Evolutionary conservation across 2,888 invertebrate species (phyloP).

Genomic region (Orthosia gothica): DNA sequence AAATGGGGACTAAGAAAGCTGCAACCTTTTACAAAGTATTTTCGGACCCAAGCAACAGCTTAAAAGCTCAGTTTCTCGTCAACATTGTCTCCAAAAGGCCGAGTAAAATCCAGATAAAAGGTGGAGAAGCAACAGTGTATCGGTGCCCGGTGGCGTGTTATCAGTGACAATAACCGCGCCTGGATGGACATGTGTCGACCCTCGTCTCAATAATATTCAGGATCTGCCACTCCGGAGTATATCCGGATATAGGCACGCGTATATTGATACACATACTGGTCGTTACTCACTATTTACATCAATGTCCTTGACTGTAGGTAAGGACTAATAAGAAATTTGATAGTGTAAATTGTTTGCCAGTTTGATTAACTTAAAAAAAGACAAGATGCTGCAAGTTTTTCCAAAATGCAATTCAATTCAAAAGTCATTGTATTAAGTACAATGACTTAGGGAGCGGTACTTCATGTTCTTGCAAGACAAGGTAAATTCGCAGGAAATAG

Average conservation of each 20-base stretch:
- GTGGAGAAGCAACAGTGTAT: conserved; percentile 24
- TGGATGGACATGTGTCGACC: conserved; percentile 82
- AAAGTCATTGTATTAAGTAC: too few species aligned
- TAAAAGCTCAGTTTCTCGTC: conserved; percentile 2
- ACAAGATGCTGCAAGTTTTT: background rate
- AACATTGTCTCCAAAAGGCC: background rate
- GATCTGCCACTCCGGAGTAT: conserved; percentile 50
- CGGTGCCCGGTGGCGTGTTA: background rate
- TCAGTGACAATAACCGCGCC: conserved; percentile 74
- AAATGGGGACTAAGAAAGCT: background rate
- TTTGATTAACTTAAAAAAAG: background rate
- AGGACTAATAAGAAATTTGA: conserved; percentile 1
- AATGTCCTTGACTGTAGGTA: background rate
- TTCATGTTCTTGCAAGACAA: background rate
- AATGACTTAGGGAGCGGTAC: background rate
- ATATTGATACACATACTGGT: conserved; percentile 30
- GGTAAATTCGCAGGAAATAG: background rate
- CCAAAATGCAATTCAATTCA: background rate
- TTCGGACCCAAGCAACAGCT: background rate
- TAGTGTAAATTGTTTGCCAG: background rate
- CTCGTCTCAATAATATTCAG: conserved; percentile 75
- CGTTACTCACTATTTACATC: background rate
- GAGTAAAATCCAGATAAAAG: conserved; percentile 3
- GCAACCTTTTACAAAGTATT: background rate
- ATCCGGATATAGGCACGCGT: conserved; percentile 12